These are phyloP conservation scores for Scaptodrosophila lebanonensis DNA, from an alignment of 1,140 invertebrate genomes.

Conservation along the genomic window DNA sequence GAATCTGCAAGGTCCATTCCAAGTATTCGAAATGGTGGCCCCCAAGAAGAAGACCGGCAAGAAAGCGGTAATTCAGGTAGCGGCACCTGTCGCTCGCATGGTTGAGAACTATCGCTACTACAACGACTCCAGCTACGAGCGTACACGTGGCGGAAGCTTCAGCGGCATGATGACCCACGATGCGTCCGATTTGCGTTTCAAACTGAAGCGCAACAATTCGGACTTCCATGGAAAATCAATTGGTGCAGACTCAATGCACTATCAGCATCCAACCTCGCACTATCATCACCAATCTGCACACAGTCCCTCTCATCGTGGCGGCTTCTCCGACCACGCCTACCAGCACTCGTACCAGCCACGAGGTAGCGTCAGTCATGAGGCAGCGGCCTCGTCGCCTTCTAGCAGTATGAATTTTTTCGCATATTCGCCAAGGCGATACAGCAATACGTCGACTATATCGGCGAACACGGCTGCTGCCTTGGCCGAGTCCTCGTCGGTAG, in stretches of 20 bases:
- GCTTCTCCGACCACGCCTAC: slow-evolving; percentile 34
- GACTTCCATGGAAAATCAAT: slow-evolving; percentile 63
- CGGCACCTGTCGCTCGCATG: slow-evolving; percentile 67
- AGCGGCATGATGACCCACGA: slow-evolving; percentile 53
- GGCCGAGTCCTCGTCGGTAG: slow-evolving; percentile 30
- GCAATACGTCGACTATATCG: slow-evolving; percentile 69
- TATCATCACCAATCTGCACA: slow-evolving; percentile 7
- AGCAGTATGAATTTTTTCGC: slow-evolving; percentile 50
- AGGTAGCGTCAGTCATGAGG: slow-evolving; percentile 24
- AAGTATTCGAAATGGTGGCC: slow-evolving; percentile 74
- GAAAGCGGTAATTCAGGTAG: slow-evolving; percentile 68
- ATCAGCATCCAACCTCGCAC: not conserved
- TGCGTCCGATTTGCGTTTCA: slow-evolving; percentile 57
- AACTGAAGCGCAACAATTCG: slow-evolving; percentile 71
- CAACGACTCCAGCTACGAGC: slow-evolving; percentile 61
- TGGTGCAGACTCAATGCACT: slow-evolving; percentile 7
- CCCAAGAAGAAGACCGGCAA: slow-evolving; percentile 77
- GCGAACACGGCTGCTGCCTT: slow-evolving; percentile 53
- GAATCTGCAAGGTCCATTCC: slow-evolving; percentile 78
- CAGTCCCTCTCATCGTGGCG: slow-evolving; percentile 27
- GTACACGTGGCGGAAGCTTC: slow-evolving; percentile 72
- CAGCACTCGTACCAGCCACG: slow-evolving; percentile 57
- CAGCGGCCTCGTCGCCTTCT: slow-evolving; percentile 5
- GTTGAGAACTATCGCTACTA: slow-evolving; percentile 76
- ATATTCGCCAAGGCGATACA: slow-evolving; percentile 65